Conservation (phyloP, 2,113 vertebrate genomes). For the Cololabis saira region DNA sequence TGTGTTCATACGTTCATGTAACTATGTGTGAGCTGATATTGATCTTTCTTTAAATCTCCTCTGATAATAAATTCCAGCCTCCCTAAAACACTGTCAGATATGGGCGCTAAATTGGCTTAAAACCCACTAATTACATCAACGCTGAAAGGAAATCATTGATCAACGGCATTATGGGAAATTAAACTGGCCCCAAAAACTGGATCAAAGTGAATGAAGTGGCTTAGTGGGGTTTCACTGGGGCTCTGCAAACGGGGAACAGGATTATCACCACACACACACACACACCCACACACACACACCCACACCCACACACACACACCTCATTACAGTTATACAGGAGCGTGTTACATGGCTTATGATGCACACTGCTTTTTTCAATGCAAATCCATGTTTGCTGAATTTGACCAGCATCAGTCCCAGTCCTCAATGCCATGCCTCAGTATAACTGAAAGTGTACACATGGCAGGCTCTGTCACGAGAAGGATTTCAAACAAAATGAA, state of each 20-base stretch:
- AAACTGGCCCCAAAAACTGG: constrained; percentile 86
- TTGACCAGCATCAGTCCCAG: neutral
- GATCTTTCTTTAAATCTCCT: constrained; percentile 85
- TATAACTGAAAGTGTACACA: constrained; percentile 4
- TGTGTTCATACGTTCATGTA: constrained; percentile 35
- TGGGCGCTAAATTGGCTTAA: constrained; percentile 80
- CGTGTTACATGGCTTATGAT: constrained; percentile 16
- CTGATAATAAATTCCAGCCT: constrained; percentile 83
- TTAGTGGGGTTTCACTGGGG: constrained; percentile 80
- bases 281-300: constrained; percentile 20
- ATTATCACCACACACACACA: constrained; percentile 76
- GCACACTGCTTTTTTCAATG: neutral
- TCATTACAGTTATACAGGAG: constrained; percentile 40
- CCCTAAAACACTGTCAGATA: constrained; percentile 67
- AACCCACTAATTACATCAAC: constrained; percentile 90
- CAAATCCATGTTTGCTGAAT: neutral
- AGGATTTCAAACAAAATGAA: constrained; percentile 23
- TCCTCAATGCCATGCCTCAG: neutral
- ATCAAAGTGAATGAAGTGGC: constrained; percentile 88
- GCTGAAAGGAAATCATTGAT: constrained; percentile 94
- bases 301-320: too few relatives aligned
- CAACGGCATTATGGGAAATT: constrained; percentile 89
- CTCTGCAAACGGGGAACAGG: constrained; percentile 75
- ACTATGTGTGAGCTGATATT: constrained; percentile 80
- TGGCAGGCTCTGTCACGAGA: constrained; percentile 6